Evolutionary conservation across 2,888 invertebrate species (phyloP).

Genomic region (Schizotus pectinicornis): DNA sequence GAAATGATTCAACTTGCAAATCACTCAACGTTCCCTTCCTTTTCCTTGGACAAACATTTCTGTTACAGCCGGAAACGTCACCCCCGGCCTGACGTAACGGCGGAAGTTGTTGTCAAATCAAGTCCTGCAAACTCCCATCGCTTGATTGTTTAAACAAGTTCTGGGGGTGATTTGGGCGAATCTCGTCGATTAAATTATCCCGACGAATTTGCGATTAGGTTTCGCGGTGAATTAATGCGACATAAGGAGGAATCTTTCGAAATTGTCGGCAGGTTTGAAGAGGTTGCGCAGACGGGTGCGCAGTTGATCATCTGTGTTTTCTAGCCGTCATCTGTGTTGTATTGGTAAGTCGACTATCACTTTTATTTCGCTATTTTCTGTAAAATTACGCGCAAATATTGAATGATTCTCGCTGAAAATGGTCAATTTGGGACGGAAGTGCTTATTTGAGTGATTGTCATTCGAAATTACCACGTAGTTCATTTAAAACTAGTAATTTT

Average conservation of each 20-base stretch:
- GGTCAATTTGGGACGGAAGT: constrained; percentile 24
- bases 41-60: constrained; percentile 11
- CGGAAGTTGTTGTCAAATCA: constrained; percentile 23
- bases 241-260: constrained; percentile 7
- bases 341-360: constrained; percentile 59
- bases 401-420: constrained; percentile 38
- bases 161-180: neutral
- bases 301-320: constrained; percentile 56
- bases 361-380: constrained; percentile 49
- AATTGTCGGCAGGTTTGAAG: constrained; percentile 25
- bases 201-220: neutral
- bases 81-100: constrained; percentile 11
- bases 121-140: neutral
- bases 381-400: constrained; percentile 49
- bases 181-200: too few species aligned
- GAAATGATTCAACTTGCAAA: neutral
- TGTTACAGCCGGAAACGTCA: constrained; percentile 17
- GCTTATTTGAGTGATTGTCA: constrained; percentile 48
- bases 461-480: constrained; percentile 48
- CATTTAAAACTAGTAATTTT: constrained; percentile 51
- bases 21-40: neutral
- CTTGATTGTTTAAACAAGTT: neutral
- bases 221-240: neutral
- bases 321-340: constrained; percentile 65
- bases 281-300: constrained; percentile 55